A percentile compares a stretch with the other conserved stretches of the same genome.
Evolutionary conservation across 1,140 invertebrate genomes (phyloP).

Genomic region (Hesperophylax magnus): DNA sequence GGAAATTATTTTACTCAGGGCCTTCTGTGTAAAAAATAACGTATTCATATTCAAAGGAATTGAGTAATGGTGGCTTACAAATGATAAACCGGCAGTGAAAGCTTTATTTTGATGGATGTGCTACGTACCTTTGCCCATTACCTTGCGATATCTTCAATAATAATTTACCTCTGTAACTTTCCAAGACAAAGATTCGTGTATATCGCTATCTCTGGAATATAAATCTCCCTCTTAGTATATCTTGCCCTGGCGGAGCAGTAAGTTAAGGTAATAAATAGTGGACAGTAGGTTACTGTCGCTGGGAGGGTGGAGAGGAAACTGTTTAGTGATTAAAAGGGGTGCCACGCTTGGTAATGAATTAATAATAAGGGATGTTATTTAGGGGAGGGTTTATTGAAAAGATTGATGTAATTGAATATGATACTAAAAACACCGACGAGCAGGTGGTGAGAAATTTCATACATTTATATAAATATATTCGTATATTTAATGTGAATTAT

Average conservation of each 20-base stretch:
- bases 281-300: slow-evolving; percentile 25
- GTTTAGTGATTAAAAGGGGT: not conserved
- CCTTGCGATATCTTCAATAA: not conserved
- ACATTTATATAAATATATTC: too few species aligned
- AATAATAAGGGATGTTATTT: not conserved
- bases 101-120: not conserved
- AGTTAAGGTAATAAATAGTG: slow-evolving; percentile 5
- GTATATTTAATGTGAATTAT: too few species aligned
- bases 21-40: too few species aligned
- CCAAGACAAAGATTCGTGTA: slow-evolving; percentile 4
- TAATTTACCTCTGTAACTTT: not conserved
- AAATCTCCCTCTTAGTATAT: slow-evolving; percentile 1
- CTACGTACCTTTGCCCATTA: not conserved
- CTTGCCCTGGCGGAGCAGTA: not conserved
- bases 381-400: too few species aligned
- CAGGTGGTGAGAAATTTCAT: too few species aligned
- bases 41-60: too few species aligned
- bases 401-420: too few species aligned
- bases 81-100: not conserved
- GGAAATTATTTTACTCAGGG: too few species aligned
- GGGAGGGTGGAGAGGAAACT: not conserved
- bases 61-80: not conserved
- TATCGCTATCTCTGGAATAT: slow-evolving; percentile 5
- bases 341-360: not conserved
- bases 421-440: too few species aligned